Evolutionary conservation across 2,888 invertebrate genomes (phyloP).

Genomic region (Hirtodrosophila trivittata): DNA sequence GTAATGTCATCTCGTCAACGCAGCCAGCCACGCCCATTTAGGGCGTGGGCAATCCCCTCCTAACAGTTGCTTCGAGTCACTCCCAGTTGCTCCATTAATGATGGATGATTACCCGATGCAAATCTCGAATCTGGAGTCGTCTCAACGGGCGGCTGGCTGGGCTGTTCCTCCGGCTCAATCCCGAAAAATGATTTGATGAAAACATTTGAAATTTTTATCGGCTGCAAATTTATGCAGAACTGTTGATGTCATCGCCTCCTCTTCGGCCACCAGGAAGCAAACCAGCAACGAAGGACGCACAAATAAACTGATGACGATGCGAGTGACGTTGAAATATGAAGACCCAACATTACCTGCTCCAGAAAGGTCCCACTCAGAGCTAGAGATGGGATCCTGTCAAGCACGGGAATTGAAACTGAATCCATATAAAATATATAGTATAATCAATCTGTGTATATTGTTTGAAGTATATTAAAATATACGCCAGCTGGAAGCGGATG

Average conservation of each 20-base stretch:
- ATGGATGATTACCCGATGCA: slow-evolving; percentile 67
- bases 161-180: slow-evolving; percentile 9
- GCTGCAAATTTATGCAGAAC: slow-evolving; percentile 82
- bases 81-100: slow-evolving; percentile 66
- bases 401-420: no score
- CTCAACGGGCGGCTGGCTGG: slow-evolving; percentile 6
- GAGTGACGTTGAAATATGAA: slow-evolving; percentile 78
- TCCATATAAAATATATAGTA: no score
- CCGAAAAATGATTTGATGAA: slow-evolving; percentile 75
- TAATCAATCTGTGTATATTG: no score
- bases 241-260: slow-evolving; percentile 79
- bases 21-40: slow-evolving; percentile 47
- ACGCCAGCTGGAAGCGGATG: no score
- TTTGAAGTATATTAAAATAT: no score
- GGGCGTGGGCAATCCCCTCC: no score
- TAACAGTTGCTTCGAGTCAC: no score
- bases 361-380: background rate
- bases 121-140: slow-evolving; percentile 14
- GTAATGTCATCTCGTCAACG: slow-evolving; percentile 77
- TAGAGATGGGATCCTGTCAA: background rate
- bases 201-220: slow-evolving; percentile 82
- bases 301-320: slow-evolving; percentile 74
- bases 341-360: slow-evolving; percentile 63
- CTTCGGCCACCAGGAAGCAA: slow-evolving; percentile 51
- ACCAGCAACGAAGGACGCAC: no score